Percentiles rank a stretch among this genome's conserved stretches.
Conservation (phyloP, 2,888 invertebrate genomes). For the Metalampra italica region DNA sequence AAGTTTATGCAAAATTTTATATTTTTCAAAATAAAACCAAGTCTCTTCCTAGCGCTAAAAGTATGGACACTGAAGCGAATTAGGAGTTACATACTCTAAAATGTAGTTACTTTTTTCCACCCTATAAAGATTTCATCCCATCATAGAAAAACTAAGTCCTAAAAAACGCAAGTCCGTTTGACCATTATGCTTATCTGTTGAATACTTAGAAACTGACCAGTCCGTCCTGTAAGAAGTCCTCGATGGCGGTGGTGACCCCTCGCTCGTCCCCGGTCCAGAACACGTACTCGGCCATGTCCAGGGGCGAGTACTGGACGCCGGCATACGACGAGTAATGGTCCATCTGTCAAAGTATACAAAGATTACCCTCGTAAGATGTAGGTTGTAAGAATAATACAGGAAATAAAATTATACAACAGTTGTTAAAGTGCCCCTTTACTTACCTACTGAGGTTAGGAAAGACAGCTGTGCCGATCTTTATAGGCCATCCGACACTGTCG, state of each 20-base stretch:
- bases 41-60: no score
- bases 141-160: no score
- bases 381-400: neutral
- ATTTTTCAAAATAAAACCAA: no score
- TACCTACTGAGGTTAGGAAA: neutral
- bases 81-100: no score
- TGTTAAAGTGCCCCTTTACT: neutral
- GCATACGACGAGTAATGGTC: conserved; percentile 73
- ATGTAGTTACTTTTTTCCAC: no score
- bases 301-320: conserved; percentile 84
- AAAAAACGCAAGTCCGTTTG: no score
- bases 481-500: conserved; percentile 4
- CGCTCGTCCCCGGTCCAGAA: conserved; percentile 90
- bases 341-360: conserved; percentile 52
- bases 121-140: no score
- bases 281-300: conserved; percentile 90
- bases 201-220: conserved; percentile 71
- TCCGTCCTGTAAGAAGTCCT: conserved; percentile 87
- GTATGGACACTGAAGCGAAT: no score
- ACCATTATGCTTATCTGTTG: no score
- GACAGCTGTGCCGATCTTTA: neutral
- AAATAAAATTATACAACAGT: conserved; percentile 5
- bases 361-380: neutral
- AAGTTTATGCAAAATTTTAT: no score
- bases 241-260: conserved; percentile 86